Evolutionary conservation across 2,113 vertebrate species (phyloP).

Genomic region (Nanorana parkeri): DNA sequence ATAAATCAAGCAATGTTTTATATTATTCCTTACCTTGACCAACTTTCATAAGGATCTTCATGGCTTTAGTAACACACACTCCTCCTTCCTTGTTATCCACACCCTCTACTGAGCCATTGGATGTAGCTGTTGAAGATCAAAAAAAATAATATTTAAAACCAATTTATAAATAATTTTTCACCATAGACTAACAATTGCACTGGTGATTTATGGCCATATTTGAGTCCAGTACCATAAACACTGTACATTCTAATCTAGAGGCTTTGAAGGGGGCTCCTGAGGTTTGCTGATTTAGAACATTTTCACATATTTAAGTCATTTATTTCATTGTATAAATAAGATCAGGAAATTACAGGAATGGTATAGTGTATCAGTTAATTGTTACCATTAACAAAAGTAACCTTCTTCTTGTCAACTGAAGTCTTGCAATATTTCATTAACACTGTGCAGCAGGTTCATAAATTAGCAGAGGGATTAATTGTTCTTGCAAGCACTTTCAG

Average conservation of each 20-base stretch:
- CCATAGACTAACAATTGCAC: not conserved
- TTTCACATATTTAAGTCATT: slow-evolving; percentile 21
- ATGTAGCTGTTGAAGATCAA: slow-evolving; percentile 87
- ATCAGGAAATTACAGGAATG: slow-evolving; percentile 35
- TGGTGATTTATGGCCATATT: slow-evolving; percentile 28
- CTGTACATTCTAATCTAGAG: slow-evolving; percentile 11
- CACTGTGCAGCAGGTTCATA: not conserved
- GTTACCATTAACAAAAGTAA: slow-evolving; percentile 49
- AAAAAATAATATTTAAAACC: slow-evolving; percentile 64
- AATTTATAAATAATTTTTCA: not conserved
- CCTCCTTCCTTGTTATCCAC: slow-evolving; percentile 98
- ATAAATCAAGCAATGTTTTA: not conserved
- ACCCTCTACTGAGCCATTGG: slow-evolving; percentile 97
- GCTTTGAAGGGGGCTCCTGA: not conserved
- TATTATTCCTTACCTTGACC: slow-evolving; percentile 91
- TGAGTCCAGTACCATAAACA: not conserved
- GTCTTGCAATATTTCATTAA: slow-evolving; percentile 28
- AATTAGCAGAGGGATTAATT: not conserved
- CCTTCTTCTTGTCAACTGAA: slow-evolving; percentile 17
- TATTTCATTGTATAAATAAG: slow-evolving; percentile 39
- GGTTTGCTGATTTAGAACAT: slow-evolving; percentile 18
- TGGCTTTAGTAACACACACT: slow-evolving; percentile 97
- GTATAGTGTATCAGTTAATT: slow-evolving; percentile 52
- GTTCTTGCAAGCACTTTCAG: not conserved
- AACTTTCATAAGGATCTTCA: slow-evolving; percentile 99